phyloP scores from a whole-genome alignment of 2,113 vertebrate species.

The Cyphomyrus plagiostoma region DNA sequence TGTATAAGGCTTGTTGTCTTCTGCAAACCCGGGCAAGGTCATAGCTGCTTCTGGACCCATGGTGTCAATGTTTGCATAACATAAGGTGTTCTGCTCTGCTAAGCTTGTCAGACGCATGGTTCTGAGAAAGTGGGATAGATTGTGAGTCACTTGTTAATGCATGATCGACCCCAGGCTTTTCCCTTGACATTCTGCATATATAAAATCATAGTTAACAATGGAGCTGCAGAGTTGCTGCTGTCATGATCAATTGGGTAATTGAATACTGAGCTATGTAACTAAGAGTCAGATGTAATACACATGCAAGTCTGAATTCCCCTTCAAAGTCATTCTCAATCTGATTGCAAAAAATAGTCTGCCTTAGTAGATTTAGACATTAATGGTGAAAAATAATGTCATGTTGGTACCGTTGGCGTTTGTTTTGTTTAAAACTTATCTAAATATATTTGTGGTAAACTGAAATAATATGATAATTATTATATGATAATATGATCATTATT shows the following conservation, averaged over 20 bases:
- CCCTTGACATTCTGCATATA: not conserved
- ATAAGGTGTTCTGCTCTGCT: conserved; percentile 14
- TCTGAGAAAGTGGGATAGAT: not conserved
- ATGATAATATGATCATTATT: not conserved
- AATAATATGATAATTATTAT: not conserved
- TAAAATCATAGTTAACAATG: conserved; percentile 12
- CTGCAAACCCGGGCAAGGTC: not conserved
- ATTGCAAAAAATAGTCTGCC: not conserved
- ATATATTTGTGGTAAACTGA: not conserved
- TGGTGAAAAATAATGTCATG: not conserved
- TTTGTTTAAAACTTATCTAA: not conserved
- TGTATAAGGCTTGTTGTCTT: not conserved
- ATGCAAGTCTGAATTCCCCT: not conserved
- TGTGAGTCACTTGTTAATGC: conserved; percentile 13
- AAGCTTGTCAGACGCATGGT: not conserved
- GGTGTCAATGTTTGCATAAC: conserved; percentile 5
- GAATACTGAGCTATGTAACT: not conserved
- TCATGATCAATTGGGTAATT: conserved; percentile 12
- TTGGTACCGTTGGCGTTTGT: not conserved
- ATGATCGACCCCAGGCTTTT: not conserved
- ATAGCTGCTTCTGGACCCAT: not conserved
- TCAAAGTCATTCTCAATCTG: not conserved
- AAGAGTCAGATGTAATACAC: not conserved
- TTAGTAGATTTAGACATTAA: not conserved
- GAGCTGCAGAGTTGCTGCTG: not conserved